A percentile compares a stretch with the other conserved stretches of the same genome.
phyloP scores from a whole-genome alignment of 23 tunicate species.

The Oikopleura dioica region DNA sequence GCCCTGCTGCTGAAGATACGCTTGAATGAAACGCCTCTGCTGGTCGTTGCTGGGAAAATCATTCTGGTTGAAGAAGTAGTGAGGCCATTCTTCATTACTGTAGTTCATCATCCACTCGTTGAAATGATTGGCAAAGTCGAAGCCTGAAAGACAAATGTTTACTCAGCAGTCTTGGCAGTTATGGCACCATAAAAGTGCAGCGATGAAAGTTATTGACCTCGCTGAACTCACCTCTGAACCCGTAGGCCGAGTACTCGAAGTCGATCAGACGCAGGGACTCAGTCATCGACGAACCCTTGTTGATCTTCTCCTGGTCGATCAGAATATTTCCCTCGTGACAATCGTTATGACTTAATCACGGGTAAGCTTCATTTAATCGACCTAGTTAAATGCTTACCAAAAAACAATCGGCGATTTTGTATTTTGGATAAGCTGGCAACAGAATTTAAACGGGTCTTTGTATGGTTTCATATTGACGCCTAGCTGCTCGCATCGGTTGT shows the following conservation, averaged over 20 bases:
- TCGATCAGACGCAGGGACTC: slow-evolving; percentile 29
- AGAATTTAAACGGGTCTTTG: not conserved
- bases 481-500: slow-evolving; percentile 20
- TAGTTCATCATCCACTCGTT: slow-evolving; percentile 94
- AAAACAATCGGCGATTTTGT: not conserved
- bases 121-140: slow-evolving; percentile 83
- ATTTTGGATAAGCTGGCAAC: not conserved
- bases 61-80: slow-evolving; percentile 27
- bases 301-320: not conserved
- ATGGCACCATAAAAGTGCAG: too few species aligned
- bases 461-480: not conserved
- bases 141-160: slow-evolving; percentile 24
- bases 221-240: slow-evolving; percentile 50
- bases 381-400: not conserved
- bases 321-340: slow-evolving; percentile 52
- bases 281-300: not conserved
- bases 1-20: not conserved
- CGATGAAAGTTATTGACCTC: too few species aligned
- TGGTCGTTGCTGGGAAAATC: slow-evolving; percentile 26
- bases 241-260: slow-evolving; percentile 73
- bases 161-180: not conserved
- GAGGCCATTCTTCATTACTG: slow-evolving; percentile 41
- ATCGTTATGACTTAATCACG: slow-evolving; percentile 83
- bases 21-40: not conserved
- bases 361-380: too few species aligned